phyloP scores from a whole-genome alignment of 2,888 invertebrate species.

The Gari tellinella region DNA sequence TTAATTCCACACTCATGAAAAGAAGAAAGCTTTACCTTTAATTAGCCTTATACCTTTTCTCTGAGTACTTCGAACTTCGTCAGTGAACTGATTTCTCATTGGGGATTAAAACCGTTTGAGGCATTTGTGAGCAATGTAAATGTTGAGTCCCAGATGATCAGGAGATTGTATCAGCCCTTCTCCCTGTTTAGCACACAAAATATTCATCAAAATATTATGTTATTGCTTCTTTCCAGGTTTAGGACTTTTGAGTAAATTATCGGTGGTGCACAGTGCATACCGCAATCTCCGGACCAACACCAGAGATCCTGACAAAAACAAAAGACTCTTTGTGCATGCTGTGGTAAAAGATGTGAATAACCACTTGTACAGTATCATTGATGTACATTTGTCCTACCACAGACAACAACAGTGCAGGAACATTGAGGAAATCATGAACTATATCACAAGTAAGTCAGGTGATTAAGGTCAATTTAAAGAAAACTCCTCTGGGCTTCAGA shows the following conservation, averaged over 20 bases:
- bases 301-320: slow-evolving; percentile 75
- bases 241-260: slow-evolving; percentile 73
- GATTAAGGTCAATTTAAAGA: no score
- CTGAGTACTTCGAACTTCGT: no score
- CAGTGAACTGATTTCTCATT: no score
- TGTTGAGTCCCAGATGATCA: no score
- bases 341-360: slow-evolving; percentile 47
- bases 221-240: slow-evolving; percentile 69
- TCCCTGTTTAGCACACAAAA: no score
- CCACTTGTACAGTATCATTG: slow-evolving; percentile 61
- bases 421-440: slow-evolving; percentile 68
- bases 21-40: no score
- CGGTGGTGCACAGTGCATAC: slow-evolving; percentile 58
- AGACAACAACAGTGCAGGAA: slow-evolving; percentile 79
- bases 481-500: no score
- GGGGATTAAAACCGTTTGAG: no score
- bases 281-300: slow-evolving; percentile 56
- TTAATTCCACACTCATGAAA: no score
- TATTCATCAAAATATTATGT: not conserved
- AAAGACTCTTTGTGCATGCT: slow-evolving; percentile 70
- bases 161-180: no score
- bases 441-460: slow-evolving; percentile 51
- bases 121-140: no score
- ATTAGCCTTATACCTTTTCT: no score
- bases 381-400: slow-evolving; percentile 79